phyloP scores from a whole-genome alignment of 2,113 vertebrate species.

The Stictonetta naevosa region DNA sequence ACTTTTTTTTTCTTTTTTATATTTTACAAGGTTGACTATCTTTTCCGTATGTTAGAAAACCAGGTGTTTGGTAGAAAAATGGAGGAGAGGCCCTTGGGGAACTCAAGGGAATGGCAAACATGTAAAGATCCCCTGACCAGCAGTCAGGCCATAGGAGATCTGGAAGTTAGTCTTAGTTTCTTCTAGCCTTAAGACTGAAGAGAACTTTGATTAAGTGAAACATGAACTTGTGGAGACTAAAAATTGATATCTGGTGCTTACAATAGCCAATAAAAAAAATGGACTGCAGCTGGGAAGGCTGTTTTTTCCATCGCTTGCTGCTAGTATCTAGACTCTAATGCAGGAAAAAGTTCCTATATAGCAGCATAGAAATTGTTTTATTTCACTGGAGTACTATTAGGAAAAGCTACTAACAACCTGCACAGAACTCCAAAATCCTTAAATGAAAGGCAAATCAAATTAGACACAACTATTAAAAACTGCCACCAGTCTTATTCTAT shows the following conservation, averaged over 20 bases:
- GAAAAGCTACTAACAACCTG: not conserved
- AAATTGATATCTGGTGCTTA: not conserved
- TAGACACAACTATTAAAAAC: not conserved
- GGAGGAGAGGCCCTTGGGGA: not conserved
- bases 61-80: no score
- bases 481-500: not conserved
- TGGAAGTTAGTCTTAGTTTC: not conserved
- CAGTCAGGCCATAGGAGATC: not conserved
- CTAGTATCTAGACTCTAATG: not conserved
- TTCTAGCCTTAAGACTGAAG: not conserved
- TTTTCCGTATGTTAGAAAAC: no score
- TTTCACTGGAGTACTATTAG: not conserved
- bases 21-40: not conserved
- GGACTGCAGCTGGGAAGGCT: not conserved
- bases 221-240: not conserved
- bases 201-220: not conserved
- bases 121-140: not conserved
- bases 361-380: not conserved
- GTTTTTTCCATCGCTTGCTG: not conserved
- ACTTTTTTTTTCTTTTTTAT: not conserved
- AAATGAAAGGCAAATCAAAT: not conserved
- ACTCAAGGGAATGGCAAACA: not conserved
- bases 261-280: not conserved
- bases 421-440: not conserved
- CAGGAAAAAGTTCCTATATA: not conserved